Evolutionary conservation across 2,888 invertebrate genomes (phyloP), one percentile per base, ranked within the genome.

Genomic region (Gryllus longicercus): DNA sequence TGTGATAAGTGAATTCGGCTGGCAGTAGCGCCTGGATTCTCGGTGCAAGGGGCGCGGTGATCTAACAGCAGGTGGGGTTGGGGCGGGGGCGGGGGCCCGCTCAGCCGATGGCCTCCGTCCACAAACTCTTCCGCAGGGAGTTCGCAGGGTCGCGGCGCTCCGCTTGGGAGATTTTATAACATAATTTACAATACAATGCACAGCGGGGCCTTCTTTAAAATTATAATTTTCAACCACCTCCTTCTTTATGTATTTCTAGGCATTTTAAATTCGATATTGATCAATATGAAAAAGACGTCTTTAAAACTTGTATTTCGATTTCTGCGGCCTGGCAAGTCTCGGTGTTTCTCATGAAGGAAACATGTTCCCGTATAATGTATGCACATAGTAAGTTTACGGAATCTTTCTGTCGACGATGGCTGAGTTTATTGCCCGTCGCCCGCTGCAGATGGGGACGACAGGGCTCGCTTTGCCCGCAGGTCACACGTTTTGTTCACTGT

Each of bases 221-320:
- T 63, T 63, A 63, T 63, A 63, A 63, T 63, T 63, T 63, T 63
- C 63, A 63, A 63, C n/a, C 0, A 63, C 63, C 63, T 63, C n/a
- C 63, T 63, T 63, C 63, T 63, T 63, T 63, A 63, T 63, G 63
- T 5, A 63, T 63, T 63, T 63, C 63, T 14, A 63, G 63, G n/a
- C 63, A 63, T 18, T 63, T 63, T 63, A 63, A 63, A n/a, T 63
- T n/a, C 63, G 63, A 63, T 63, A 63, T 63, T n/a, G 63, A 63
- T 63, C 63, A 63, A 63, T 63, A 63, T n/a, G 63, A n/a, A n/a
- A 63, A n/a, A n/a, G 63, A 14, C n/a, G 63, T 63, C n/a, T 63
- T 63, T n/a, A 63, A 63, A 18, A 14, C n/a, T 63, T n/a, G n/a
- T 63, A 63, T 63, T 12, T n/a, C 63, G 14, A 63, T 63, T 63